Percentiles rank a stretch among this genome's conserved stretches.
Evolutionary conservation across 2,888 invertebrate genomes (phyloP).

Genomic region (Pyrgus malvae): DNA sequence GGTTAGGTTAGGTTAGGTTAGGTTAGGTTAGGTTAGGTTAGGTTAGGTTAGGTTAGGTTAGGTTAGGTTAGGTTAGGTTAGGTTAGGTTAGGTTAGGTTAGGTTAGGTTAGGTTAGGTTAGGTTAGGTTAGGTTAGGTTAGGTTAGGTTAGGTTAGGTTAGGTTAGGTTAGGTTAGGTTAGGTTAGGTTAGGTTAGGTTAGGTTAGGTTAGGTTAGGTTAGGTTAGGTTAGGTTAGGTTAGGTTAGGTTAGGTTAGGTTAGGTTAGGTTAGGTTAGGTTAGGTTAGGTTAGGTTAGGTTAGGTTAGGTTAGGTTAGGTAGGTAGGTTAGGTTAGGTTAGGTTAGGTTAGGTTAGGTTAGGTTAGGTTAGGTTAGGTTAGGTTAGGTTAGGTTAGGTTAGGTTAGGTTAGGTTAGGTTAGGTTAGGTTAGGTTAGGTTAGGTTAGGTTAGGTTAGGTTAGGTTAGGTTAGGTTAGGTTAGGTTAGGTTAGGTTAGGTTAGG

Average conservation of each 20-base stretch:
- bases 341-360: slow-evolving; percentile 9
- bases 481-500: slow-evolving; percentile 27
- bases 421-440: slow-evolving; percentile 24
- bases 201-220: slow-evolving; percentile 16
- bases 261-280: no score
- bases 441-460: slow-evolving; percentile 26
- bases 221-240: slow-evolving; percentile 3
- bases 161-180: no score
- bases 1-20: no score
- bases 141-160: no score
- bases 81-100: no score
- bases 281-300: slow-evolving; percentile 8
- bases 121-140: no score
- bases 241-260: no score
- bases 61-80: no score
- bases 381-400: slow-evolving; percentile 22
- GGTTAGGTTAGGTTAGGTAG: no score
- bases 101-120: no score
- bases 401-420: slow-evolving; percentile 24
- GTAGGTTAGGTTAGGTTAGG: no score
- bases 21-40: slow-evolving; percentile 8
- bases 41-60: slow-evolving; percentile 22
- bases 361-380: slow-evolving; percentile 5
- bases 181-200: no score
- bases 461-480: slow-evolving; percentile 23